These are phyloP conservation scores for Gnathonemus longibarbis DNA, from an alignment of 2,113 vertebrate genomes.

Conservation along the genomic window DNA sequence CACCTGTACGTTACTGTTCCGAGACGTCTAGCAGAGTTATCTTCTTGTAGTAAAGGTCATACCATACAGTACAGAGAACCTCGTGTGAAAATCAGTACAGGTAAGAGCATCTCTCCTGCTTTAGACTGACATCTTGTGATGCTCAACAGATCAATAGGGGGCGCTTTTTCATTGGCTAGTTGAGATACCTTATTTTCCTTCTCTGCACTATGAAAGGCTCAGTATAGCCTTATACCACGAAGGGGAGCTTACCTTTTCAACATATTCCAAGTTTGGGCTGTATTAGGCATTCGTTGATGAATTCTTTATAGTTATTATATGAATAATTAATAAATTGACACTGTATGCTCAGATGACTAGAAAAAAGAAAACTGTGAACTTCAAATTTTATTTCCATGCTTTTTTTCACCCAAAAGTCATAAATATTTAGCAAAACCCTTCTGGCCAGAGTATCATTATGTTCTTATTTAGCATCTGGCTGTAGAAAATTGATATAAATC, in stretches of 20 bases:
- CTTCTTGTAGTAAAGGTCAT: not conserved
- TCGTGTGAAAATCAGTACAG: not conserved
- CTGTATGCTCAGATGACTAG: not conserved
- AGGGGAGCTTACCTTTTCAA: not conserved
- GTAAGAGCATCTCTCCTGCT: not conserved
- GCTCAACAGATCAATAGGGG: not conserved
- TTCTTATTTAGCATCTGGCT: not conserved
- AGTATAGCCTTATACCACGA: not conserved
- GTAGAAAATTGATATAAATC: conserved; percentile 1
- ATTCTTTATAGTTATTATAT: not conserved
- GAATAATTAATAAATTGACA: not conserved
- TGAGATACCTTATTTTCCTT: not conserved
- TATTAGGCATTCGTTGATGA: not conserved
- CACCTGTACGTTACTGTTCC: not conserved
- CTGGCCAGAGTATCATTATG: not conserved
- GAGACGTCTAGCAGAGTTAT: not conserved
- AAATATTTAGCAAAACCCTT: not conserved
- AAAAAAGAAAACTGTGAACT: not conserved
- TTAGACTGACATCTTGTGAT: not conserved
- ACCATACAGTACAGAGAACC: not conserved
- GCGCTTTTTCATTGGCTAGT: not conserved
- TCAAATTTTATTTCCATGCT: conserved; percentile 5
- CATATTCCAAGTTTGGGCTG: not conserved
- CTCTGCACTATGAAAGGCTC: not conserved
- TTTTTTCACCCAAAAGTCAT: not conserved